Evolutionary conservation across 2,888 invertebrate species (phyloP), one percentile per base, ranked within the genome.

Genomic region (Apodemia duryi): DNA sequence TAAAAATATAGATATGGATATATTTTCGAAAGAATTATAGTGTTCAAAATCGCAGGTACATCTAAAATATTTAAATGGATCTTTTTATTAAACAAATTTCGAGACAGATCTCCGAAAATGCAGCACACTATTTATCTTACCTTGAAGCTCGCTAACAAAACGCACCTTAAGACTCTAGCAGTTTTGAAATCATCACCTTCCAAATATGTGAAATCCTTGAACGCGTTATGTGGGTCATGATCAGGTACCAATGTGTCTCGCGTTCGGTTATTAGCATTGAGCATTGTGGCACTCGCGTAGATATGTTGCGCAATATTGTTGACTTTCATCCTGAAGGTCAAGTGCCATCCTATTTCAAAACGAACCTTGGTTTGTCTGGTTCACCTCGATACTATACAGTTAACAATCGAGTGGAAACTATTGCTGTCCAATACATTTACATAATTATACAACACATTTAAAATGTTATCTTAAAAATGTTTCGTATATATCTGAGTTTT

Each of bases 241-340:
- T 74, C 89, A 88, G 88, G 86, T 83, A 84, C 85, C 84, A 83
- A 86, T 86, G 84, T 86, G 85, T 88, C 86, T 90, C 86, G 84
- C 81, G 74, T 80, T 81, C 81, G 83, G 79, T 81, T 86, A 90
- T 91, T 91, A 90, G 86, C 90, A 90, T 89, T 86, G 83, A 84
- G 82, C 80, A 81, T 78, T 78, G 80, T 81, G 81, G 76, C 82
- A 82, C 82, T 73, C 71, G 83, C 81, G 80, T 80, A 83, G 84
- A 84, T 86, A 73, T 76, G 80, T 91, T 91, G 86, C 87, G 87
- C 85, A 91, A 88, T 80, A 79, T 76, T 90, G 85, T 91, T 91
- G 91, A 91, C 91, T 91, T 91, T 91, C 91, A 89, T 91, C 89
- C 90, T 84, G 89, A 90, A 90, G 91, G 91, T 91, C 91, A 91